phyloP scores from a whole-genome alignment of 2,797 vertebrate genomes.

The Rhynchotus rufescens region DNA sequence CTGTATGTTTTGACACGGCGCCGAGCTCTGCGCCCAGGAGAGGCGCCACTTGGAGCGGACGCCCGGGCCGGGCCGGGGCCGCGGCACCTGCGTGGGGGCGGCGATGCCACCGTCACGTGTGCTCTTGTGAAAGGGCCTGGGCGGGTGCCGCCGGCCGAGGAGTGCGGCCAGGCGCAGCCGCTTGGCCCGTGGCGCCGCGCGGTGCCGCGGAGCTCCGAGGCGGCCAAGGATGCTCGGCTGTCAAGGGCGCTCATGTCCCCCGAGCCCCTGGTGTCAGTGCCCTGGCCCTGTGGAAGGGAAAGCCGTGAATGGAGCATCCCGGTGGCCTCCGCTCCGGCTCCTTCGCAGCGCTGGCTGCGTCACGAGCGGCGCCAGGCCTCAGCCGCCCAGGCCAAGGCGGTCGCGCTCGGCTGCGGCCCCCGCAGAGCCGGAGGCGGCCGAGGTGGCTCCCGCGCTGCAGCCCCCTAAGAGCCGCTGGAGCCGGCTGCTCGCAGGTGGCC shows the following conservation, averaged over 20 bases:
- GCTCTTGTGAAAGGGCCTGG: slow-evolving; percentile 58
- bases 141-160: slow-evolving; percentile 66
- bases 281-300: no score
- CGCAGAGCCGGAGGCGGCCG: neutral
- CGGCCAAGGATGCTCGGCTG: no score
- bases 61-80: accelerated
- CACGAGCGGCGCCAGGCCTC: neutral
- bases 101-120: slow-evolving; percentile 52
- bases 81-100: slow-evolving; percentile 41
- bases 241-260: no score
- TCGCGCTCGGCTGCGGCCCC: neutral
- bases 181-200: neutral
- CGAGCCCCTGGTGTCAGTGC: no score
- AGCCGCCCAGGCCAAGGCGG: accelerated
- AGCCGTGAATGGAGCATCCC: no score
- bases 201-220: no score
- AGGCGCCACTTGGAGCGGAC: neutral
- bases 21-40: no score
- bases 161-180: neutral
- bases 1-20: no score
- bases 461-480: neutral
- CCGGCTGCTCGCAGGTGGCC: neutral
- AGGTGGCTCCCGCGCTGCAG: neutral
- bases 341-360: neutral
- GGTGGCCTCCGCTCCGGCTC: neutral